These are phyloP conservation scores for Nautilus pompilius DNA, from an alignment of 1,140 invertebrate genomes.

Conservation along the genomic window DNA sequence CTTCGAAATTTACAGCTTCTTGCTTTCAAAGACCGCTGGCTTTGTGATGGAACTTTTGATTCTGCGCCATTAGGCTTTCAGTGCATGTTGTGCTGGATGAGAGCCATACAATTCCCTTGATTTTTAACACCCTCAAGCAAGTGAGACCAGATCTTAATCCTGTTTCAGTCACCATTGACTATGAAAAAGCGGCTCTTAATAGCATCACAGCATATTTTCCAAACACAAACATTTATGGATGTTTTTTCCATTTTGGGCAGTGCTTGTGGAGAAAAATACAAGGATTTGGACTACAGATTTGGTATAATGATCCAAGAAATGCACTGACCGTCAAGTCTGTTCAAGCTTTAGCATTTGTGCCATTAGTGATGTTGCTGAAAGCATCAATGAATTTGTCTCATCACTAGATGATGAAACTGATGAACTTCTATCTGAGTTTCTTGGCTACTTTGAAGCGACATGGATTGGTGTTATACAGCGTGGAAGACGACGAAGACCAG, in stretches of 20 bases:
- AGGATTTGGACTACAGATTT: neutral
- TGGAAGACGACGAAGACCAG: neutral
- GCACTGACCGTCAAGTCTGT: too few relatives aligned
- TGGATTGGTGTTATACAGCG: neutral
- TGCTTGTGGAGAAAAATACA: neutral
- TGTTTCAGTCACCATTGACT: neutral
- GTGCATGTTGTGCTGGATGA: neutral
- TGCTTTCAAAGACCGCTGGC: neutral
- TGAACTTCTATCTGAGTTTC: neutral
- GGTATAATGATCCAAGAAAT: neutral
- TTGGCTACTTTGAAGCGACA: neutral
- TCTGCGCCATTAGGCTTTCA: neutral
- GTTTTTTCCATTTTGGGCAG: neutral
- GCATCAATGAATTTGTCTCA: too few relatives aligned
- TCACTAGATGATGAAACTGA: too few relatives aligned
- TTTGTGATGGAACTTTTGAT: neutral
- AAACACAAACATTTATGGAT: neutral
- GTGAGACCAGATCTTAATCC: neutral
- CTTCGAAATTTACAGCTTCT: neutral
- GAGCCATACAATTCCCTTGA: constrained; percentile 2
- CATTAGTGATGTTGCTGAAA: too few relatives aligned
- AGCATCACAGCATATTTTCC: neutral
- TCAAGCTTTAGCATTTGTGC: too few relatives aligned
- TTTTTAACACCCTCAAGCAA: neutral
- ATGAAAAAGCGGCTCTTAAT: neutral